Evolutionary conservation across 2,888 invertebrate species (phyloP).

Genomic region (Apodemia zela): DNA sequence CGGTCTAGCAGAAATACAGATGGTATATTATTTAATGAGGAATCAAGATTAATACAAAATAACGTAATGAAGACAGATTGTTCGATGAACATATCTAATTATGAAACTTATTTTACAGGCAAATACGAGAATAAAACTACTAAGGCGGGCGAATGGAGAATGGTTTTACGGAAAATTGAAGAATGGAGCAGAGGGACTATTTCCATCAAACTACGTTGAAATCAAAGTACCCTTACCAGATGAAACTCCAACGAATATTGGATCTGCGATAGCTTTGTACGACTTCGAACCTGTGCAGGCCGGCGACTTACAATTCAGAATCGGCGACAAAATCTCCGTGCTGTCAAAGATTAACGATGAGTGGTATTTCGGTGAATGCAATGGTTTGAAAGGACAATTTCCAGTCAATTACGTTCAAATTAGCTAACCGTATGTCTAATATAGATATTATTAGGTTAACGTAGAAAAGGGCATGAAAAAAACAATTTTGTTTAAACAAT

Average conservation of each 20-base stretch:
- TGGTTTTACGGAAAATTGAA: conserved; percentile 89
- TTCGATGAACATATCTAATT: conserved; percentile 3
- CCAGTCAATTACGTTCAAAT: conserved; percentile 88
- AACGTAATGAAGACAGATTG: too few relatives aligned
- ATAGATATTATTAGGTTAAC: background rate
- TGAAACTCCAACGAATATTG: conserved; percentile 43
- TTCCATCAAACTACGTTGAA: conserved; percentile 90
- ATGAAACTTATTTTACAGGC: conserved; percentile 71
- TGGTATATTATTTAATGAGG: too few relatives aligned
- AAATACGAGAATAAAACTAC: conserved; percentile 85
- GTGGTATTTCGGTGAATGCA: conserved; percentile 88
- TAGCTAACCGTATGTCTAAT: conserved; percentile 50
- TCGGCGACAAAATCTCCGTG: conserved; percentile 79
- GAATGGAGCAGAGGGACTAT: conserved; percentile 86
- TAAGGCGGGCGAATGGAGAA: conserved; percentile 86
- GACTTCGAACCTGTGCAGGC: conserved; percentile 83
- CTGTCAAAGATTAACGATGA: conserved; percentile 85
- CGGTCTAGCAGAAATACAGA: too few relatives aligned
- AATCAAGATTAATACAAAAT: too few relatives aligned
- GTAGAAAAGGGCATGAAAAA: background rate
- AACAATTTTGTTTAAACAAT: background rate
- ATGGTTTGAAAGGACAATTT: conserved; percentile 86
- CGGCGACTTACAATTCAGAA: conserved; percentile 57
- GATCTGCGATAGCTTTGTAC: conserved; percentile 84
- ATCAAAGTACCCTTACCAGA: conserved; percentile 84